Evolutionary conservation across 2,888 invertebrate species (phyloP).

Genomic region (Melinaea menophilus): DNA sequence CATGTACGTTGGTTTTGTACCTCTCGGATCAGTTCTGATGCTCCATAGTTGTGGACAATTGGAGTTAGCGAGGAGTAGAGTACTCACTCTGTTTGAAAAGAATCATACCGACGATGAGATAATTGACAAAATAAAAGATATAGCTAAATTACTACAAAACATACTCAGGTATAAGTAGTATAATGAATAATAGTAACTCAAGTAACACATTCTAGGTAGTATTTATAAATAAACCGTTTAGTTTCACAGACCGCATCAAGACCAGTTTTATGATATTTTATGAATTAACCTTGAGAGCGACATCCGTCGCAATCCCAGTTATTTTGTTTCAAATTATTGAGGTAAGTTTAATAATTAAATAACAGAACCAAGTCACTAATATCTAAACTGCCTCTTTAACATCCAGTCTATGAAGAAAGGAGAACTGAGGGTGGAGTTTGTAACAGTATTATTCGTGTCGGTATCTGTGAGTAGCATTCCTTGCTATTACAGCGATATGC

Average conservation of each 20-base stretch:
- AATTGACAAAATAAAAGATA: slow-evolving; percentile 31
- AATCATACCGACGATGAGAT: slow-evolving; percentile 30
- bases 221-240: slow-evolving; percentile 30
- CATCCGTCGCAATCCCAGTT: slow-evolving; percentile 40
- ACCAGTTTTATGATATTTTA: slow-evolving; percentile 31
- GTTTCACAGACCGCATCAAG: slow-evolving; percentile 40
- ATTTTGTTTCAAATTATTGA: slow-evolving; percentile 39
- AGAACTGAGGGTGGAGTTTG: slow-evolving; percentile 42
- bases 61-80: slow-evolving; percentile 41
- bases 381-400: not conserved
- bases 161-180: too few species aligned
- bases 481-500: slow-evolving; percentile 43
- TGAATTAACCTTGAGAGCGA: slow-evolving; percentile 28
- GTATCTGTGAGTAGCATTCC: slow-evolving; percentile 35
- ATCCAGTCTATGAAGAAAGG: slow-evolving; percentile 34
- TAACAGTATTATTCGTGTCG: slow-evolving; percentile 38
- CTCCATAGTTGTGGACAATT: slow-evolving; percentile 53
- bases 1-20: slow-evolving; percentile 43
- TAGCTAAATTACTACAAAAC: too few species aligned
- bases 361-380: not conserved
- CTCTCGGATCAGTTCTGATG: slow-evolving; percentile 51
- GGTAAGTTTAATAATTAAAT: slow-evolving; percentile 31
- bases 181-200: too few species aligned
- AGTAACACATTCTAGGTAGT: slow-evolving; percentile 35
- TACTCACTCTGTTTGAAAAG: slow-evolving; percentile 38